phyloP scores from a whole-genome alignment of 2,113 vertebrate species.

The Axis porcinus region DNA sequence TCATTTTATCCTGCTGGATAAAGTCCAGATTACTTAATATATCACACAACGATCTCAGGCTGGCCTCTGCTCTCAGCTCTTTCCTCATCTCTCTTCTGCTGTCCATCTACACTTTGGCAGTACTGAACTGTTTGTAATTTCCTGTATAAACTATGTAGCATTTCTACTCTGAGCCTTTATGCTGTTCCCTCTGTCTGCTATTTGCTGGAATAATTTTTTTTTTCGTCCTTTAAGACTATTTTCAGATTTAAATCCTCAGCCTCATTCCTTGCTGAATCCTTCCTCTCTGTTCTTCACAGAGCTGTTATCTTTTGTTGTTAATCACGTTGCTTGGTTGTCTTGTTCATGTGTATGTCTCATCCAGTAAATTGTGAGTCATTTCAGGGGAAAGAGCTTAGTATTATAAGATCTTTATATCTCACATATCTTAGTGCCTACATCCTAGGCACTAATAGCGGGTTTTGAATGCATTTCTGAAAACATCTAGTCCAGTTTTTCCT shows the following conservation, averaged over 20 bases:
- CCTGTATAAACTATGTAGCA: rapidly evolving
- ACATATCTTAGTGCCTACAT: neutral
- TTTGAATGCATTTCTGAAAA: neutral
- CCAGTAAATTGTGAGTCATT: neutral
- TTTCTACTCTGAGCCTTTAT: neutral
- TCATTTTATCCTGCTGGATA: neutral
- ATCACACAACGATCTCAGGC: neutral
- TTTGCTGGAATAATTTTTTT: neutral
- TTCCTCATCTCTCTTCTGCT: neutral
- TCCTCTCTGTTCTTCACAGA: neutral
- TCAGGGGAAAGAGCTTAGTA: neutral
- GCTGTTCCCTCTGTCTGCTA: neutral
- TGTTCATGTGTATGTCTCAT: neutral
- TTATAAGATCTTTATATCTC: neutral
- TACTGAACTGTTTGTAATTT: neutral
- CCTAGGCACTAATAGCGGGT: neutral
- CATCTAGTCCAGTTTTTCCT: neutral
- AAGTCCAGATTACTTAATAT: neutral
- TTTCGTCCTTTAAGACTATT: neutral
- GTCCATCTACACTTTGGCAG: neutral
- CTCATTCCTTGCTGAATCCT: neutral
- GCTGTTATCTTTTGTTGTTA: neutral
- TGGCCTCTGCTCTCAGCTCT: neutral
- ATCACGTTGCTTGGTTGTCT: neutral
- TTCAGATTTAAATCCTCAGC: neutral